Evolutionary conservation across 2,888 invertebrate genomes (phyloP), one percentile per base, ranked within the genome.

Genomic region (Rhyacophila evoluta): DNA sequence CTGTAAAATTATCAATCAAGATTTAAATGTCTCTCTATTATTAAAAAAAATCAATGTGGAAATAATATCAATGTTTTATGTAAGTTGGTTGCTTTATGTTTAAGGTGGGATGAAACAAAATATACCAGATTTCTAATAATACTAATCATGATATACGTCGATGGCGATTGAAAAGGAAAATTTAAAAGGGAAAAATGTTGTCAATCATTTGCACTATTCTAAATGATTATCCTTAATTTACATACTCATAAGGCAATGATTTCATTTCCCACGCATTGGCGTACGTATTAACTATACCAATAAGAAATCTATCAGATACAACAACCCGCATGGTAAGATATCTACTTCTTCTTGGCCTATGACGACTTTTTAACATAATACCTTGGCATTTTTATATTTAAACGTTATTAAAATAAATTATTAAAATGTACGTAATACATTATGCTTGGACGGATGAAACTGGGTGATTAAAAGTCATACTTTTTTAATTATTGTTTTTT

Each of bases 321-420:
- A 19, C 55, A 3, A 8, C 25, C 19, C 3, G 6, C 15, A 41
- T 15, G 10, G 41, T 2, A 41, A n/a, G n/a, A n/a, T 28, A 28
- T 28, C n/a, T 15, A 12, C 28, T 15, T 28, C 69, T 15, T 28
- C 41, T 25, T 6, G 12, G 29, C 38, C 74, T 70, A 33, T 72
- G 68, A 55, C 70, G n/a, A 75, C 55, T 67, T 79, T 79, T 79
- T 75, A 79, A 37, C 72, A 75, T 75, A 79, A 68, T 72, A 37
- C 75, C 75, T 75, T 72, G 75, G 79, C 75, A 79, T 79, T 79
- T 79, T 79, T 79, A 79, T 71, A 72, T 79, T 68, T 29, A 79
- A 75, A 72, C 55, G 70, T 71, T 78, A 75, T 79, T 79, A 75
- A 70, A 75, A 76, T 79, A 79, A 79, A 74, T 78, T 75, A 75